Evolutionary conservation across 2,888 invertebrate species (phyloP), one percentile per base, ranked within the genome.

Genomic region (Lydus trimaculatus): DNA sequence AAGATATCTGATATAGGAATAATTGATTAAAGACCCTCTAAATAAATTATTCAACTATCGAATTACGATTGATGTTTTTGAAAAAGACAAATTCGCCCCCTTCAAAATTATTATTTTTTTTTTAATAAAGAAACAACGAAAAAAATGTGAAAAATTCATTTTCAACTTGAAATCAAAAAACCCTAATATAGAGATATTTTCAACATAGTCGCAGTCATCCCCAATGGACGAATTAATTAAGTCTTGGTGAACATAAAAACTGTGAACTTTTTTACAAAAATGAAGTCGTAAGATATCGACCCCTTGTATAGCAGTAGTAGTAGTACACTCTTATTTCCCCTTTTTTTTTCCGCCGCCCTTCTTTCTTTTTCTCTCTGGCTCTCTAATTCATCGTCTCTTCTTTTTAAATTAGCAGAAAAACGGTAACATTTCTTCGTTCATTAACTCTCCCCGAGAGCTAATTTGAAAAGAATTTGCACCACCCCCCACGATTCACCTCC

Each of bases 341-440:
- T 79, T 76, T 80, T 83, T 80, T 78, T 77, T n/a, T n/a, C n/a
- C n/a, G 28, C 28, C 28, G 28, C 2, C 5, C n/a, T n/a, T 39
- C 7, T 39, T 0, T 39, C 28, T 28, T 15, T 15, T 6, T 25
- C 25, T 20, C 20, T 48, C 52, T 28, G 28, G 2, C 23, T 23
- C 48, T 13, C 20, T 20, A 9, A n/a, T n/a, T 48, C 48, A 48
- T 48, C 23, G 52, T 52, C 52, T 23, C 52, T 23, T 52, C 78
- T 81, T 80, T 83, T 84, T 84, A 85, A 85, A 85, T 85, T 84
- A 84, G 84, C 82, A 84, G 83, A 83, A 84, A 80, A 85, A 85
- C 84, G 85, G 56, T 83, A 84, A 85, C 85, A 84, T 85, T 85
- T 85, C 85, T 83, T 80, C 83, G 81, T 85, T 85, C 85, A 85